Evolutionary conservation across 2,797 vertebrate genomes (phyloP).

Genomic region (Antennarius maculatus): DNA sequence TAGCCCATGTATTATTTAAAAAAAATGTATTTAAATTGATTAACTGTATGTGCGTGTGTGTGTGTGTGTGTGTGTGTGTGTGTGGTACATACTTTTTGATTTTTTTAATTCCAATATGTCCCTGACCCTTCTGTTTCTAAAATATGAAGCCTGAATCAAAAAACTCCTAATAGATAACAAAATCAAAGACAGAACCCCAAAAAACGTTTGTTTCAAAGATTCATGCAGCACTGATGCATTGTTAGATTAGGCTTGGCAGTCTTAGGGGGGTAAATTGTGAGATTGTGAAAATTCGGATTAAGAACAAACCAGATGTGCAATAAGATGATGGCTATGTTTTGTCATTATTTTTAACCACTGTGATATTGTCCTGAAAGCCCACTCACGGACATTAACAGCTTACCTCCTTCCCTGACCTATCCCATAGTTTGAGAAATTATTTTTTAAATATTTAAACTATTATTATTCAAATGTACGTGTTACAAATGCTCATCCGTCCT

Average conservation of each 20-base stretch:
- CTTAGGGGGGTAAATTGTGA: constrained; percentile 55
- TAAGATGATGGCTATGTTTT: background rate
- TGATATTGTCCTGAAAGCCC: constrained; percentile 8
- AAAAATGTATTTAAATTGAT: too few relatives aligned
- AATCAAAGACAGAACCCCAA: constrained; percentile 66
- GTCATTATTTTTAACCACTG: background rate
- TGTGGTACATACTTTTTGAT: too few relatives aligned
- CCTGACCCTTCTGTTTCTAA: too few relatives aligned
- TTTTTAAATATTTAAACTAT: background rate
- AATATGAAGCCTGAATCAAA: constrained; percentile 31
- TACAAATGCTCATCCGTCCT: constrained; percentile 23
- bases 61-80: too few relatives aligned
- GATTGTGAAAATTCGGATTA: constrained; percentile 25
- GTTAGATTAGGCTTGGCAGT: constrained; percentile 84
- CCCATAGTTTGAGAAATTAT: constrained; percentile 6
- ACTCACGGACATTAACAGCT: background rate
- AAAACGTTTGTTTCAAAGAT: constrained; percentile 81
- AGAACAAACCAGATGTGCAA: constrained; percentile 30
- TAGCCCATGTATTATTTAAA: too few relatives aligned
- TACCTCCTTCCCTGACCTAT: background rate
- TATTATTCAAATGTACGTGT: constrained; percentile 3
- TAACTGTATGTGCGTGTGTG: too few relatives aligned
- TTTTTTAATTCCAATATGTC: too few relatives aligned
- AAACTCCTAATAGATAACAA: constrained; percentile 35
- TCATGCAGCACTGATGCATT: constrained; percentile 81